Percentiles rank a stretch among this genome's conserved stretches.
These are phyloP conservation scores for Prunella himalayana DNA, from an alignment of 2,113 vertebrate genomes.

Conservation along the genomic window DNA sequence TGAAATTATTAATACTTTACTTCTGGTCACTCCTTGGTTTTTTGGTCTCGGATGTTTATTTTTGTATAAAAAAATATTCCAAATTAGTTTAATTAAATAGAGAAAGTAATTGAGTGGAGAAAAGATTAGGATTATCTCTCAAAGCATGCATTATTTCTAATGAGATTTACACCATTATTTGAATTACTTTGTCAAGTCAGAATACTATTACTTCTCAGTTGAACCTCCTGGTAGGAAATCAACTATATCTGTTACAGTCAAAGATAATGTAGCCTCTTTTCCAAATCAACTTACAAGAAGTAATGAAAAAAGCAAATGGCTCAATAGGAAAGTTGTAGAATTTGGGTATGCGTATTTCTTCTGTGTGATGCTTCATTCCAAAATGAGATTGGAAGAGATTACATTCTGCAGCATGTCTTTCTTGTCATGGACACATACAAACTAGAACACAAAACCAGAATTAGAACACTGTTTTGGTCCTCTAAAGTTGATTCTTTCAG, in stretches of 20 bases:
- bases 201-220: neutral
- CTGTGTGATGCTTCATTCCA: neutral
- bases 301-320: neutral
- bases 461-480: neutral
- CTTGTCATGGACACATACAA: neutral
- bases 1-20: neutral
- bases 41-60: accelerated
- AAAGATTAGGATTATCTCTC: slow-evolving; percentile 10
- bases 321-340: neutral
- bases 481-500: neutral
- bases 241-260: neutral
- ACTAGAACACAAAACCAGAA: neutral
- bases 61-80: neutral
- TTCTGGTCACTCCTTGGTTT: neutral
- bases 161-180: slow-evolving; percentile 2
- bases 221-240: neutral
- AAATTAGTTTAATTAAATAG: slow-evolving; percentile 35
- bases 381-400: neutral
- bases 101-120: neutral
- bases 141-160: neutral
- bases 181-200: neutral
- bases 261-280: neutral
- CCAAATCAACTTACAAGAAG: neutral
- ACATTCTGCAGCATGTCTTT: neutral
- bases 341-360: neutral